phyloP scores from a whole-genome alignment of 2,888 invertebrate genomes.

The Melanostoma mellinum region DNA sequence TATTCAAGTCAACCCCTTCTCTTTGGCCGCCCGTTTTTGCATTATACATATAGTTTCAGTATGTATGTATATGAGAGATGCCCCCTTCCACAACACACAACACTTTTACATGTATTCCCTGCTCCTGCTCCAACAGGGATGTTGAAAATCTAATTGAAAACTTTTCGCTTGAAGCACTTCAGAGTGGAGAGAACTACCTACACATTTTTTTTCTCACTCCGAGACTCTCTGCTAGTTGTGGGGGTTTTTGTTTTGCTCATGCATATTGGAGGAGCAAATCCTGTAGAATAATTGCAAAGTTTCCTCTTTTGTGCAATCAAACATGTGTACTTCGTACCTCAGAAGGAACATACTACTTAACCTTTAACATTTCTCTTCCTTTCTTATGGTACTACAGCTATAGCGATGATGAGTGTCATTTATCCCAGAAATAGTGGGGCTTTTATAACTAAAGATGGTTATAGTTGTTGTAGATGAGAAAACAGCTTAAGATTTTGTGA shows the following conservation, averaged over 20 bases:
- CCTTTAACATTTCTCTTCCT: slow-evolving; percentile 56
- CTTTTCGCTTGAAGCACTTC: slow-evolving; percentile 61
- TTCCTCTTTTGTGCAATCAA: slow-evolving; percentile 56
- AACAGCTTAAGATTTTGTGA: slow-evolving; percentile 38
- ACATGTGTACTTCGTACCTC: slow-evolving; percentile 39
- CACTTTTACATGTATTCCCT: slow-evolving; percentile 54
- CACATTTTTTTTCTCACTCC: slow-evolving; percentile 24
- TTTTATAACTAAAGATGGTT: slow-evolving; percentile 9
- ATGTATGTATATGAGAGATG: no score
- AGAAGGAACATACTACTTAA: slow-evolving; percentile 57
- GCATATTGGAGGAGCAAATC: slow-evolving; percentile 64
- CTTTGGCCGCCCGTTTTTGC: not conserved
- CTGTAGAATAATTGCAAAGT: slow-evolving; percentile 67
- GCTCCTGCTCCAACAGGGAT: slow-evolving; percentile 42
- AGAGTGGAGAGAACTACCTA: slow-evolving; percentile 36
- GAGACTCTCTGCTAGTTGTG: slow-evolving; percentile 5
- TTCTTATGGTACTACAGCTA: not conserved
- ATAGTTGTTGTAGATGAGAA: not conserved
- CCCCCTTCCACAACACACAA: not conserved
- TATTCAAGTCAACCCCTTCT: slow-evolving; percentile 45
- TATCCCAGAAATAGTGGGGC: slow-evolving; percentile 26
- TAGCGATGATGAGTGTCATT: slow-evolving; percentile 52
- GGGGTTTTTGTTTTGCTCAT: slow-evolving; percentile 57
- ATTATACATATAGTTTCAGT: no score
- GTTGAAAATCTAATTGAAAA: slow-evolving; percentile 71